phyloP scores from a whole-genome alignment of 2,888 invertebrate genomes.

The Anthophora plumipes region DNA sequence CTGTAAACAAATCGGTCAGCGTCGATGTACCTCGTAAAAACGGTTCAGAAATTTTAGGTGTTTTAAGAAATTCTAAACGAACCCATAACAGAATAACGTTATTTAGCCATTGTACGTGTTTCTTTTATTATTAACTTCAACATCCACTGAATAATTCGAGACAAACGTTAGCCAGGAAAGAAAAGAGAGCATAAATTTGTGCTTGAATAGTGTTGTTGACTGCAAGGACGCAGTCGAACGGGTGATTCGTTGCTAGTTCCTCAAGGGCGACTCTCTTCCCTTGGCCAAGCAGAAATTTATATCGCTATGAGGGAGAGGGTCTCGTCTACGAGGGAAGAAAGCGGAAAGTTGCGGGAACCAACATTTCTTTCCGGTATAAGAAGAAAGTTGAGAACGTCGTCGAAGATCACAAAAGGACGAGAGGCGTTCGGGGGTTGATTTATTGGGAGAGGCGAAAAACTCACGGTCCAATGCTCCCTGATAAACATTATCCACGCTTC shows the following conservation, averaged over 20 bases:
- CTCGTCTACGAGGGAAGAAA: constrained; percentile 15
- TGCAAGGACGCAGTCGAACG: constrained; percentile 28
- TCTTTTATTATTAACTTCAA: too few species aligned
- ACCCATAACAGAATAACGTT: too few species aligned
- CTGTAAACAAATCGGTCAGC: too few species aligned
- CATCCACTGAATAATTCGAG: too few species aligned
- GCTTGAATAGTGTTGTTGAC: too few species aligned
- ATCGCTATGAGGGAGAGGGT: constrained; percentile 1
- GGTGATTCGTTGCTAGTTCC: constrained; percentile 75
- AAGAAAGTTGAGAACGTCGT: constrained; percentile 58
- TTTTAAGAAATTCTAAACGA: too few species aligned
- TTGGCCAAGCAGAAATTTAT: constrained; percentile 64
- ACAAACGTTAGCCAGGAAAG: too few species aligned
- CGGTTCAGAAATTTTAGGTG: too few species aligned
- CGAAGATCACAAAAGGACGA: constrained; percentile 66
- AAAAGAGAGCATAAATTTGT: too few species aligned
- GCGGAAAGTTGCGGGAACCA: constrained; percentile 36
- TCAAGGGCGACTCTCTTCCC: constrained; percentile 69
- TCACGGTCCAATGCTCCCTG: constrained; percentile 22
- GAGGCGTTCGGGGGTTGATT: constrained; percentile 65
- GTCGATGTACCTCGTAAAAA: too few species aligned
- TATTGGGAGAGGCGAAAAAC: constrained; percentile 45
- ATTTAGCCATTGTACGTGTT: too few species aligned
- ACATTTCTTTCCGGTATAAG: constrained; percentile 22
- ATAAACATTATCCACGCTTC: constrained; percentile 55